Evolutionary conservation across 2,797 vertebrate genomes (phyloP), one percentile per base, ranked within the genome.

Genomic region (Neosilurus mollespiculum): DNA sequence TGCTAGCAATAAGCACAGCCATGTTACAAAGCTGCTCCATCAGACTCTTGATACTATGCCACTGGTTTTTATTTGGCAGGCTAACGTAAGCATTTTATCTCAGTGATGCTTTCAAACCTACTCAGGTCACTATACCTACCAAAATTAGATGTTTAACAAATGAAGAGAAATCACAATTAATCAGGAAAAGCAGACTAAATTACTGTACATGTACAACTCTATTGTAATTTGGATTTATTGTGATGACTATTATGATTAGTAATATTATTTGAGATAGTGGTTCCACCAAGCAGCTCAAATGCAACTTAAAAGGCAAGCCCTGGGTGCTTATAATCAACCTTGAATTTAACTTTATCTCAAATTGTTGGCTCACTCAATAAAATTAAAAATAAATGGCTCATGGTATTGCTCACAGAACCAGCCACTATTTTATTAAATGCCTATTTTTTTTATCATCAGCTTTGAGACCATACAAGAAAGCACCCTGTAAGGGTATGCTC

Each of bases 1-100:
- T 69, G 70, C 81, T 81, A 43, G 56, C 61, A 58, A 79, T 59
- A 83, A 81, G 37, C 70, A 73, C 65, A 70, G 24, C 61, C 0
- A 1, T 30, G 59, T 53, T 61, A 65, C 76, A 83, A 69, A 78
- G 65, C 78, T 70, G 37, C 79, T 54, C 53, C 58, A 62, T 78
- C 58, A 58, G 77, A 67, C 37, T 67, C 11, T 51, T 26, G 49
- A 75, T 72, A 78, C 59, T 18, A 66, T n/a, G 69, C 69, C 69
- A 43, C 37, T 15, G 53, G 22, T 78, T 84, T 78, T 81, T 51
- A 69, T 24, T 76, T 76, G 54, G 20, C 54, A 20, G 34, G 54
- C 37, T 59, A 26, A 75, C 3, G 26, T 56, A 75, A 71, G 22
- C 16, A n/a, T 54, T 34, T 58, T 37, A 22, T 12, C 54, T 11